Evolutionary conservation across 2,888 invertebrate species (phyloP), one percentile per base, ranked within the genome.

Genomic region (Thecocarcelia acutangulata): DNA sequence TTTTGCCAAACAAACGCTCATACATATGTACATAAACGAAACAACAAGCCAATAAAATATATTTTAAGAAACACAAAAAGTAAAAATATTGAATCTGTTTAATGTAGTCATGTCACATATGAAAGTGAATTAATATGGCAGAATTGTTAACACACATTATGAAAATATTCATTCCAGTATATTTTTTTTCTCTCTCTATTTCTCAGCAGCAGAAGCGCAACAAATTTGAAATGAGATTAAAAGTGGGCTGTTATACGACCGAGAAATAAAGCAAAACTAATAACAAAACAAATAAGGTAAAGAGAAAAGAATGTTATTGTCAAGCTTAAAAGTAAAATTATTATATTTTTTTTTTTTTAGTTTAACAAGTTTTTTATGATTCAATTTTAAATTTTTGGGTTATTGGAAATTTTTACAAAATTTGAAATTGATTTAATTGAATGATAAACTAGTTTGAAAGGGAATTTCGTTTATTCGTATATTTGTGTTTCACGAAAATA

Each of bases 281-380:
- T 28, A 75, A 66, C 42, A 50, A 75, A 68, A 33, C 6, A 59
- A 64, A 61, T 19, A 68, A 73, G 52, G 1, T 3, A 48, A 44
- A 9, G 8, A 33, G 9, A 1, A 8, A 33, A 33, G 33, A 58
- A 70, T 72, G 37, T 69, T 52, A 46, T 74, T 74, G 69, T 70
- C 74, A 78, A 74, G 74, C 66, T 76, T 74, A 82, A 82, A 82
- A 82, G 82, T 78, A 82, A 82, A 82, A 82, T 82, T 74, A 37
- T 33, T n/a, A n/a, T n/a, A n/a, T n/a, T n/a, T n/a, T n/a, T n/a
- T n/a, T n/a, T 73, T 70, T 78, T 40, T n/a, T 63, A 50, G 13
- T 56, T 63, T 48, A 44, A 61, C 28, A 68, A 50, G 58, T 52
- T 52, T 69, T 19, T 70, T 33, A 48, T 74, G 48, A 66, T 68